Evolutionary conservation across 35 echinoderm and acorn worm species (phyloP).

Genomic region (Chiridota heheva): DNA sequence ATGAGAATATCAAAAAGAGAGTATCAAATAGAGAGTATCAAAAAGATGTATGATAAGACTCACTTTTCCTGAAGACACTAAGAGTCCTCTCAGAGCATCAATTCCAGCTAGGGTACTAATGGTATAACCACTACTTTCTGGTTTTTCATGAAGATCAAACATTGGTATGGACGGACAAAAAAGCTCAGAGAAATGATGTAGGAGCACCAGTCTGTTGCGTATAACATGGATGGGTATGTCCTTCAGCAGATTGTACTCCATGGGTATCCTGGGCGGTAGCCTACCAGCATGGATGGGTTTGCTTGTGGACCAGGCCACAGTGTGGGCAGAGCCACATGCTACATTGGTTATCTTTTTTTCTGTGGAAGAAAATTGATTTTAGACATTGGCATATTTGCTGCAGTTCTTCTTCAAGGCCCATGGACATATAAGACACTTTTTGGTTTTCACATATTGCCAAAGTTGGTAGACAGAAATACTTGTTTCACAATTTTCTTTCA

Average conservation of each 20-base stretch:
- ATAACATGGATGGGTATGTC: slow-evolving; percentile 85
- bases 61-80: slow-evolving; percentile 97
- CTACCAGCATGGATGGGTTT: slow-evolving; percentile 94
- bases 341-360: slow-evolving; percentile 99
- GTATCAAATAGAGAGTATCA: neutral
- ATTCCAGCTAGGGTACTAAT: slow-evolving; percentile 71
- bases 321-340: slow-evolving; percentile 97
- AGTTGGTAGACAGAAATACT: too few relatives aligned
- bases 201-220: slow-evolving; percentile 82
- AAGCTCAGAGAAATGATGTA: slow-evolving; percentile 95
- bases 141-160: slow-evolving; percentile 88
- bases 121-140: slow-evolving; percentile 37
- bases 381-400: neutral
- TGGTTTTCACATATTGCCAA: too few relatives aligned
- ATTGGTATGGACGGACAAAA: slow-evolving; percentile 99
- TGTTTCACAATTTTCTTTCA: too few relatives aligned
- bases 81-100: slow-evolving; percentile 82
- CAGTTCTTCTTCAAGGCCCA: neutral
- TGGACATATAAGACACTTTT: neutral
- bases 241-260: slow-evolving; percentile 98
- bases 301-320: slow-evolving; percentile 97
- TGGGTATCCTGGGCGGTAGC: slow-evolving; percentile 76
- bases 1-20: neutral
- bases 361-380: slow-evolving; percentile 19
- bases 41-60: neutral